A percentile compares a stretch with the other conserved stretches of the same genome.
Conservation (phyloP, 1,140 invertebrate species). For the Meloidogyne exigua region DNA sequence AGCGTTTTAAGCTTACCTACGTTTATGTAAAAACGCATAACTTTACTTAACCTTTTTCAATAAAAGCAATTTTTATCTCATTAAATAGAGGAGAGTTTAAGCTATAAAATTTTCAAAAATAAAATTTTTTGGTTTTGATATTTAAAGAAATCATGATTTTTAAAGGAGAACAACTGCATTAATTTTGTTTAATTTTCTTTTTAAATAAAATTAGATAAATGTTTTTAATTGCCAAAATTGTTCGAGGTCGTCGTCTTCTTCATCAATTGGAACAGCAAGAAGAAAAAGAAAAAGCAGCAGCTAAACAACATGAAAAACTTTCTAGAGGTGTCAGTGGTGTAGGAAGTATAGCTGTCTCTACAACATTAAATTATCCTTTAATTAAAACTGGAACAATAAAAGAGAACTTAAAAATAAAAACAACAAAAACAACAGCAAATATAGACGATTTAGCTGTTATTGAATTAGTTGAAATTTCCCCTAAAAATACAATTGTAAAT, state of each 20-base stretch:
- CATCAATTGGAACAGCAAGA: conserved; percentile 51
- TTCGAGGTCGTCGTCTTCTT: conserved; percentile 44
- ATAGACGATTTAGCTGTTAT: conserved; percentile 1
- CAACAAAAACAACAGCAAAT: neutral
- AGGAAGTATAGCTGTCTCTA: neutral
- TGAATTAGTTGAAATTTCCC: conserved; percentile 14
- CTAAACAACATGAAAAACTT: conserved; percentile 21
- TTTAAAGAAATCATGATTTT: neutral
- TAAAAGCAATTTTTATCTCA: neutral
- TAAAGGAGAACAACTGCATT: neutral
- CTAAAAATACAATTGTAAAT: neutral
- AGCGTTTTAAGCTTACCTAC: no score
- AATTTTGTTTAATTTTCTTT: neutral
- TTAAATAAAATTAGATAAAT: conserved; percentile 13
- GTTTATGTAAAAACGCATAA: neutral
- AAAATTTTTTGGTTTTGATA: neutral
- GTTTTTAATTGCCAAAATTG: conserved; percentile 51
- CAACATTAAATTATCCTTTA: neutral
- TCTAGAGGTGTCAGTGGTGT: neutral
- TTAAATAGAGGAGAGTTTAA: neutral
- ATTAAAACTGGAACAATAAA: neutral
- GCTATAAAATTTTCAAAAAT: neutral
- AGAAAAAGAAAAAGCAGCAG: conserved; percentile 45
- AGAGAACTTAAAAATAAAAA: neutral
- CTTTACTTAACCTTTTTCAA: neutral